phyloP scores from a whole-genome alignment of 1,140 invertebrate genomes.

The Zaprionus taronus region DNA sequence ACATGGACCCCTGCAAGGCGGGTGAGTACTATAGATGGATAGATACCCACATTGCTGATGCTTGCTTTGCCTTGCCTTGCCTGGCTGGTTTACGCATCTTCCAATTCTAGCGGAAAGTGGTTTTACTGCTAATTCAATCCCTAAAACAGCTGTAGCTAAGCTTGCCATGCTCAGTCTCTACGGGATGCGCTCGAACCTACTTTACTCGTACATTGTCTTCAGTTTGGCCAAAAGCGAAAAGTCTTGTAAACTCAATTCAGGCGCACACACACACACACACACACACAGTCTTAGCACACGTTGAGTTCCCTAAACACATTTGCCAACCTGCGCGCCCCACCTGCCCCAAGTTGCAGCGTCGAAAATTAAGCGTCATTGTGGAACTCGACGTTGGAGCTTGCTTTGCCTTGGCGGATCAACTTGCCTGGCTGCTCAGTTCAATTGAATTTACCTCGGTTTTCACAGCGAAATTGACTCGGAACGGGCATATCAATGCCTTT shows the following conservation, averaged over 20 bases:
- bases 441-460: constrained; percentile 80
- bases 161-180: constrained; percentile 13
- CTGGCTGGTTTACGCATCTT: neutral
- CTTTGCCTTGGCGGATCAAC: constrained; percentile 15
- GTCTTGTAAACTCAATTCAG: constrained; percentile 68
- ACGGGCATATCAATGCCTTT: constrained; percentile 56
- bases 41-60: too few relatives aligned
- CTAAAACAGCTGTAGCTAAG: constrained; percentile 1
- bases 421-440: constrained; percentile 54
- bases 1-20: constrained; percentile 94
- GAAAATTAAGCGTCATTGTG: constrained; percentile 78
- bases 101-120: constrained; percentile 25
- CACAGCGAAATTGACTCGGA: constrained; percentile 67
- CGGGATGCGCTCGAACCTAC: constrained; percentile 55
- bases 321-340: neutral
- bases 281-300: constrained; percentile 11
- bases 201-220: constrained; percentile 44
- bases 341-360: constrained; percentile 54
- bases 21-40: constrained; percentile 86
- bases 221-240: constrained; percentile 73
- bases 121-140: constrained; percentile 46
- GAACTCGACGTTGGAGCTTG: constrained; percentile 17
- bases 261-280: constrained; percentile 26
- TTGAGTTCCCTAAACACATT: constrained; percentile 15
- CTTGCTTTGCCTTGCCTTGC: too few relatives aligned